phyloP scores from a whole-genome alignment of 2,888 invertebrate genomes.

The Eilema sororculum region DNA sequence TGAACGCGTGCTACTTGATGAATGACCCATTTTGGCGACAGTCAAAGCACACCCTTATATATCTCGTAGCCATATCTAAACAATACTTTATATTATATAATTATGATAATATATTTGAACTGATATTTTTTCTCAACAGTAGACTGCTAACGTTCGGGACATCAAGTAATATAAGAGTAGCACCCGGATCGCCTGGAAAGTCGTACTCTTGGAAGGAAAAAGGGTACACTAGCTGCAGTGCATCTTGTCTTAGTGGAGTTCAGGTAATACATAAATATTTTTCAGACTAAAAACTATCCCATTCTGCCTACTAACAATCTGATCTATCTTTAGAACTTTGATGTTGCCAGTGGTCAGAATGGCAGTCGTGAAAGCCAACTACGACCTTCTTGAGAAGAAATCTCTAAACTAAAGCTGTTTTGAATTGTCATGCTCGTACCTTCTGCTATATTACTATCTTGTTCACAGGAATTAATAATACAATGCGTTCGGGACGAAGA shows the following conservation, averaged over 20 bases:
- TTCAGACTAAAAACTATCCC: neutral
- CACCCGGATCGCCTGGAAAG: conserved; percentile 91
- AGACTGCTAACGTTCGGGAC: conserved; percentile 81
- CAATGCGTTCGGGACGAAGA: conserved; percentile 96
- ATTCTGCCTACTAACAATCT: no score
- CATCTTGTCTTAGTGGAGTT: conserved; percentile 96
- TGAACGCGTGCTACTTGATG: no score
- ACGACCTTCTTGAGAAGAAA: no score
- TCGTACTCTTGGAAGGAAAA: conserved; percentile 96
- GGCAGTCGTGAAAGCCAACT: no score
- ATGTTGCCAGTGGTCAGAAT: no score
- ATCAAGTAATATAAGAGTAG: conserved; percentile 88
- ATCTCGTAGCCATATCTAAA: neutral
- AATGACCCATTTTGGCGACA: no score
- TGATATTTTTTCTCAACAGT: conserved; percentile 41
- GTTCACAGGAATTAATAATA: conserved; percentile 93
- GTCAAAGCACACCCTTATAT: no score
- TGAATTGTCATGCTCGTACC: neutral
- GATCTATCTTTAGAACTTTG: no score
- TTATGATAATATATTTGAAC: no score
- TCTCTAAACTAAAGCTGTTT: neutral
- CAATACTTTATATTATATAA: no score
- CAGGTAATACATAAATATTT: conserved; percentile 66
- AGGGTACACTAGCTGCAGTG: conserved; percentile 97
- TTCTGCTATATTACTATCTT: neutral